Base-by-base conservation (phyloP, 1,140 invertebrate species). In the Drosophila pseudoobscura region DNA sequence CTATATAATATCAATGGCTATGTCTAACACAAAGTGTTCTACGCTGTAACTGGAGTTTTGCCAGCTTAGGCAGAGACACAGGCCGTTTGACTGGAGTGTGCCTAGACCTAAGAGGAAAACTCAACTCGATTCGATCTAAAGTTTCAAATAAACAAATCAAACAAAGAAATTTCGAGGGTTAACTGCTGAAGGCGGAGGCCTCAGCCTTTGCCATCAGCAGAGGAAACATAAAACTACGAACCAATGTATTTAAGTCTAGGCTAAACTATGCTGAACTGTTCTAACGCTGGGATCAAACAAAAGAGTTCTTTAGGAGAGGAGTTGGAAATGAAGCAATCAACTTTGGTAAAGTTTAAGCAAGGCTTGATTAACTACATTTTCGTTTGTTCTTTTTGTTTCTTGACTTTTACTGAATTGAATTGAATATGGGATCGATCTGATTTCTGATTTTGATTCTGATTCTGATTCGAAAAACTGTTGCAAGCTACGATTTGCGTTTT, bases 281-380 rank as follows among this genome's bases (percentile, higher is more conserved):
- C 47, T 55, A 66, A 62, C 49, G 62, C 56, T 70, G 63, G 45
- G 17, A 66, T 61, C 41, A 52, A 66, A 65, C 41, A 43, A 6
- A 77, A 57, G 63, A 60, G 41, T 24, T 46, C 17, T 43, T 64
- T 24, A 44, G 60, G 15, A 43, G 4, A 39, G 44, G 39, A 44
- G 17, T 63, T 39, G 35, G 35, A 68, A 83, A 88, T 83, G 71
- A 88, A 88, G 83, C 83, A 88, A 88, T 88, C 83, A 88, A 88
- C 83, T 88, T 89, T 88, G 83, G 83, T 88, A 88, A 89, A 83
- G 79, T 88, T 88, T 89, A 88, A 83, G 83, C 83, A 88, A 83
- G 80, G 79, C 75, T 88, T 71, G 75, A 68, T 69, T 69, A 71
- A 82, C 83, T 87, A 88, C 82, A 69, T 75, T 68, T 76, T 56